These are phyloP conservation scores for Cerceris rybyensis DNA, from an alignment of 2,888 invertebrate genomes.

Conservation along the genomic window DNA sequence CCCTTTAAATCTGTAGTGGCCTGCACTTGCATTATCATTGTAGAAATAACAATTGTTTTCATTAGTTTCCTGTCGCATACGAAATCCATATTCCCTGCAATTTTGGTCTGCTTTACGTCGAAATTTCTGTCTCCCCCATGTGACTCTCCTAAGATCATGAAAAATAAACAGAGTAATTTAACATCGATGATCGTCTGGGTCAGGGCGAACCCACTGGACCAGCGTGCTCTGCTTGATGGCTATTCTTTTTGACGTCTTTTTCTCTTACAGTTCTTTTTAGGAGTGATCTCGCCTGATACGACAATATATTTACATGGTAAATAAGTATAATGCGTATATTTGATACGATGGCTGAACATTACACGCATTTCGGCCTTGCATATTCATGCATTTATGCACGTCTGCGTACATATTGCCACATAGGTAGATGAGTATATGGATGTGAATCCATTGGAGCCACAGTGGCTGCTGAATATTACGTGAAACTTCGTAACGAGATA, in stretches of 20 bases:
- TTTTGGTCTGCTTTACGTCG: constrained; percentile 22
- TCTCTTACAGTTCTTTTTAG: too few relatives aligned
- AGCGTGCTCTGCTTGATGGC: too few relatives aligned
- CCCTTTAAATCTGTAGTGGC: neutral
- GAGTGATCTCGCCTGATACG: too few relatives aligned
- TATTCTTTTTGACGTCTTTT: too few relatives aligned
- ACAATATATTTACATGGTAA: too few relatives aligned
- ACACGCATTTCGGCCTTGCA: constrained; percentile 53
- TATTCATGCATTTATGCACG: constrained; percentile 49
- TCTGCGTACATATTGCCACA: constrained; percentile 15
- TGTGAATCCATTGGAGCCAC: constrained; percentile 16
- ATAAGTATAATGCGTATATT: constrained; percentile 52
- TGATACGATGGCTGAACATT: constrained; percentile 54
- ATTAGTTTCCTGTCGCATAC: neutral
- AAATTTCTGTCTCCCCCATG: constrained; percentile 23
- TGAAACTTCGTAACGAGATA: neutral
- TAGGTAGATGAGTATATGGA: neutral
- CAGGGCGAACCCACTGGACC: too few relatives aligned
- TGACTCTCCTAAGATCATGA: constrained; percentile 38
- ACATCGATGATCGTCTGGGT: too few relatives aligned
- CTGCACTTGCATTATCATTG: neutral
- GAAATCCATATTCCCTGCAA: constrained; percentile 11
- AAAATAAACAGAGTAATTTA: too few relatives aligned
- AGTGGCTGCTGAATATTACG: constrained; percentile 27
- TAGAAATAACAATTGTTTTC: constrained; percentile 14